Evolutionary conservation across 2,888 invertebrate species (phyloP).

Genomic region (Diarsia mendica): DNA sequence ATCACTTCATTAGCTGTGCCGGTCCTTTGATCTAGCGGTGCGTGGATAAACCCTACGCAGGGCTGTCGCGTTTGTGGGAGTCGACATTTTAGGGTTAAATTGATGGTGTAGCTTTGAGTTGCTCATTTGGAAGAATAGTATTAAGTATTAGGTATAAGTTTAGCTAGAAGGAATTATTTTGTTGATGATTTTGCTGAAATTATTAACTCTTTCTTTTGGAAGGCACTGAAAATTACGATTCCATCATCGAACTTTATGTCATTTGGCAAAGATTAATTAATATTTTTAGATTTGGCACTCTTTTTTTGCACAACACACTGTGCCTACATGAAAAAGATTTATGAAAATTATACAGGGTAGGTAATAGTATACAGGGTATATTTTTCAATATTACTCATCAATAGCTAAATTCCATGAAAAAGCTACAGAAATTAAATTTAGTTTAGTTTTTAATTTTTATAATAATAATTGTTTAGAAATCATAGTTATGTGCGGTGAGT

Average conservation of each 20-base stretch:
- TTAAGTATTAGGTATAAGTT: too few relatives aligned
- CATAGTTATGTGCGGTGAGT: too few relatives aligned
- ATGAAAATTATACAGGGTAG: background rate
- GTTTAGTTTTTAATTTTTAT: too few relatives aligned
- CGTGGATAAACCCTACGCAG: slow-evolving; percentile 61
- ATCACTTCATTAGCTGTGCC: slow-evolving; percentile 75
- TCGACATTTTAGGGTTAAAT: background rate
- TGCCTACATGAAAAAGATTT: background rate
- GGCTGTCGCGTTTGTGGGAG: slow-evolving; percentile 51
- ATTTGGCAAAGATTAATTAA: too few relatives aligned
- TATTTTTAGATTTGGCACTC: background rate
- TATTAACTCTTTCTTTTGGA: background rate
- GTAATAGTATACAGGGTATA: background rate
- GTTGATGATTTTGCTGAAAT: background rate
- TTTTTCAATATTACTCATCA: background rate
- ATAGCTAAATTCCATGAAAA: background rate
- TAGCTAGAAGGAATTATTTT: background rate
- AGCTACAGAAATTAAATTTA: too few relatives aligned
- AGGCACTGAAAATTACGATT: background rate
- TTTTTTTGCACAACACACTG: background rate
- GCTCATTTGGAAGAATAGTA: too few relatives aligned
- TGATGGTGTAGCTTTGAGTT: background rate
- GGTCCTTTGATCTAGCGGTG: slow-evolving; percentile 74
- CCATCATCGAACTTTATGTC: background rate
- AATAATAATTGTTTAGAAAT: too few relatives aligned